Conservation (phyloP, 2,888 invertebrate genomes). For the Eugnorisma glareosa region DNA sequence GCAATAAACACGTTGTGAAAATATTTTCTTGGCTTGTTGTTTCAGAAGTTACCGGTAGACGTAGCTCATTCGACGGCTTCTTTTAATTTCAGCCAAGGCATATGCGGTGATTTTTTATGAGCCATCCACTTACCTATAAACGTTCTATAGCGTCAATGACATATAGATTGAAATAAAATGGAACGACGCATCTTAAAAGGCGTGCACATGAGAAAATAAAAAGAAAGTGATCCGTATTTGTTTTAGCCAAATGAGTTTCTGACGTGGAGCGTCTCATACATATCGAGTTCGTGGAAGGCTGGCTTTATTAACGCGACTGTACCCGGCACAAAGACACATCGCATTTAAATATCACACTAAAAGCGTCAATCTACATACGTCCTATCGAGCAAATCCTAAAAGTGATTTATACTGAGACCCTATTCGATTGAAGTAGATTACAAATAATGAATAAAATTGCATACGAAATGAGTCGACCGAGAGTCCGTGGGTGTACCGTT, state of each 20-base stretch:
- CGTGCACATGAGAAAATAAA: conserved; percentile 81
- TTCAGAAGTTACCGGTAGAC: conserved; percentile 48
- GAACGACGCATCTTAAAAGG: conserved; percentile 81
- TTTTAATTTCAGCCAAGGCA: conserved; percentile 61
- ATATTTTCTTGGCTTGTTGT: conserved; percentile 57
- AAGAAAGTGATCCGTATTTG: conserved; percentile 84
- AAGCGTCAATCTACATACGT: conserved; percentile 90
- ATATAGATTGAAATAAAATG: conserved; percentile 76
- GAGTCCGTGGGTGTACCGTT: conserved; percentile 85
- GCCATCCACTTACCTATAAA: conserved; percentile 60
- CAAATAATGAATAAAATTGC: conserved; percentile 91
- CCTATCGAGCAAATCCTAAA: conserved; percentile 88
- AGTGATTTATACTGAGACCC: conserved; percentile 89
- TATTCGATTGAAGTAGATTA: conserved; percentile 90
- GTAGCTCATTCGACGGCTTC: conserved; percentile 56
- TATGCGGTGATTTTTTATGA: conserved; percentile 60
- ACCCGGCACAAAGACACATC: conserved; percentile 83
- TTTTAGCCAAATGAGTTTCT: conserved; percentile 89
- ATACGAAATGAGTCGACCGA: conserved; percentile 89
- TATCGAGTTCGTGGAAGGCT: conserved; percentile 78
- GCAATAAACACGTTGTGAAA: conserved; percentile 60
- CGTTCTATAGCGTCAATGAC: conserved; percentile 67
- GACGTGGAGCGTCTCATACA: conserved; percentile 81
- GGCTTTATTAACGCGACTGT: conserved; percentile 85
- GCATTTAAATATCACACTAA: conserved; percentile 89